Base-by-base conservation (phyloP, 2,888 invertebrate species). In the Pristionchus mayeri region DNA sequence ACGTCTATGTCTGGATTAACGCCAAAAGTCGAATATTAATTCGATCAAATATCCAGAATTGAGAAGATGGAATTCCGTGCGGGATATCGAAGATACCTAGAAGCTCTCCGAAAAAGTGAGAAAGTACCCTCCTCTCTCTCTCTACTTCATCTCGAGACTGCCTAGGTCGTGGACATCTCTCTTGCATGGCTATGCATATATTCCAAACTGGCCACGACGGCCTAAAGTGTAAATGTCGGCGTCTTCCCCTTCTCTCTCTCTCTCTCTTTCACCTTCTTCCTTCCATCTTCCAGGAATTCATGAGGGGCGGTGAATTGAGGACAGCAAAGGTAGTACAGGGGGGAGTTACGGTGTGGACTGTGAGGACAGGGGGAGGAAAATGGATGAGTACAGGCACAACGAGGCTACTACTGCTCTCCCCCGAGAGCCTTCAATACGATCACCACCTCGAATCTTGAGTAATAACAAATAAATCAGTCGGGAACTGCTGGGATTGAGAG, bases 101-200 rank as follows among this genome's bases (percentile, higher is more conserved):
- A n/a, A n/a, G n/a, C n/a, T n/a, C n/a, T n/a, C n/a, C n/a, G n/a
- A n/a, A n/a, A n/a, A n/a, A n/a, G n/a, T n/a, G n/a, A n/a, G n/a
- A n/a, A n/a, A n/a, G n/a, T n/a, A n/a, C 9, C 63, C 63, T 27
- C 63, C 18, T 34, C 63, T 27, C 18, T 27, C 9, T 34, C 63
- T 24, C 48, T 78, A 48, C 24, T 50, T 78, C n/a, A 18, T 76
- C 16, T 16, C 76, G 27, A 57, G n/a, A n/a, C 18, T 9, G 18
- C 13, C 3, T 16, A 48, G 24, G 48, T 50, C 76, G 18, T n/a
- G n/a, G n/a, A 27, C 50, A 37, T 78, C 50, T 78, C 76, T 21
- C 76, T 78, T 71, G 71, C 71, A 71, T 71, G 71, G 44, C 21
- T 34, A 71, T 71, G 71, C 71, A 71, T 71, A 71, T 71, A 71